A percentile compares a stretch with the other conserved stretches of the same genome.
phyloP scores from a whole-genome alignment of 2,113 vertebrate species.

The Platycercus adscitus region DNA sequence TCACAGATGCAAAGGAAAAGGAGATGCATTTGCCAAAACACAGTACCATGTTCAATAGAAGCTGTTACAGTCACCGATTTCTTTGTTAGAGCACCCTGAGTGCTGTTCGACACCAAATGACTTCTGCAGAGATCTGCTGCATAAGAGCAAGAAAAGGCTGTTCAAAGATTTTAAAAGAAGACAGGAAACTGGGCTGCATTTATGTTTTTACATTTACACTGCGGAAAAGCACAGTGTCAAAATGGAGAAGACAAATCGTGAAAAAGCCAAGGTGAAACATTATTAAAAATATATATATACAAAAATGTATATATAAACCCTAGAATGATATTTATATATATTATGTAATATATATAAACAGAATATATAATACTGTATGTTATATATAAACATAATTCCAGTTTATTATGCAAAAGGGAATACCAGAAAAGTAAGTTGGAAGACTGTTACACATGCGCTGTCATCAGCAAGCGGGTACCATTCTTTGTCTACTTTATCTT shows the following conservation, averaged over 20 bases:
- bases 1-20: background rate
- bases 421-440: conserved; percentile 14
- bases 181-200: background rate
- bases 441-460: background rate
- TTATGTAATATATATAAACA: background rate
- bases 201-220: background rate
- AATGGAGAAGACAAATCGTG: background rate
- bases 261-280: background rate
- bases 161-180: background rate
- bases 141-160: background rate
- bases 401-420: background rate
- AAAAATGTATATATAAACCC: background rate
- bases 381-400: background rate
- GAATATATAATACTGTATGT: background rate
- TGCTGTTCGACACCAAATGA: background rate
- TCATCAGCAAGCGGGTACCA: background rate
- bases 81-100: background rate
- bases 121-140: background rate
- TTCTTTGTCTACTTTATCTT: background rate
- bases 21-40: background rate
- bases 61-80: background rate
- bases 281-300: background rate
- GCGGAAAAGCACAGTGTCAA: background rate
- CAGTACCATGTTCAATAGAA: background rate
- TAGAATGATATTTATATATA: background rate